Percentiles rank a stretch among this genome's conserved stretches.
Conservation (phyloP, 2,888 invertebrate genomes). For the Plebejus anna region DNA sequence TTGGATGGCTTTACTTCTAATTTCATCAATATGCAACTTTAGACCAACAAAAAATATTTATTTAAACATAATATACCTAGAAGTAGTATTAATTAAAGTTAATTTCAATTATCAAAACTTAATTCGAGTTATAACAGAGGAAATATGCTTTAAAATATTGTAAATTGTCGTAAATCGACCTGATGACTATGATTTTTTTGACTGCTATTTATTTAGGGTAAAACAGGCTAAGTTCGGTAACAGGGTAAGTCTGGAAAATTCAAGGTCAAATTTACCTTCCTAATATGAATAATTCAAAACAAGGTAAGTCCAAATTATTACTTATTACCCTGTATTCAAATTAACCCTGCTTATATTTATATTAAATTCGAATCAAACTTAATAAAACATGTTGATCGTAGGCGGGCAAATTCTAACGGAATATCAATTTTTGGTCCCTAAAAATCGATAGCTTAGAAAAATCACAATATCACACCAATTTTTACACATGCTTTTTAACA, state of each 20-base stretch:
- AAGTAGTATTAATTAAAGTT: not conserved
- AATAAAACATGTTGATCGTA: not conserved
- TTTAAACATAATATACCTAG: not conserved
- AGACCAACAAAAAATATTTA: not conserved
- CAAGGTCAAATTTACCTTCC: too few relatives aligned
- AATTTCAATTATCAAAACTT: not conserved
- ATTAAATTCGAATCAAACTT: not conserved
- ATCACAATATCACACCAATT: constrained; percentile 2
- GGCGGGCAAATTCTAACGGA: constrained; percentile 6
- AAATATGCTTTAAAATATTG: not conserved
- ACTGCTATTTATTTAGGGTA: too few relatives aligned
- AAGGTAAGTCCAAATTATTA: too few relatives aligned
- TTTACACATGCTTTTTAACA: not conserved
- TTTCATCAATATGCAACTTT: not conserved
- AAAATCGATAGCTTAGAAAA: constrained; percentile 15
- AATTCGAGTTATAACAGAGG: not conserved
- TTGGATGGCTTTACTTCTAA: not conserved
- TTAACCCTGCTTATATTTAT: not conserved
- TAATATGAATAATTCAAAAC: too few relatives aligned
- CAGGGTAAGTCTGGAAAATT: too few relatives aligned
- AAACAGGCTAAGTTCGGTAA: too few relatives aligned
- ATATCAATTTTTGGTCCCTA: constrained; percentile 17
- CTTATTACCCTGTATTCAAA: not conserved
- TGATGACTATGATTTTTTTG: too few relatives aligned
- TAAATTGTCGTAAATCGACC: too few relatives aligned